A percentile compares a stretch with the other conserved stretches of the same genome.
Evolutionary conservation across 2,888 invertebrate genomes (phyloP).

Genomic region (Eristalis intricaria): DNA sequence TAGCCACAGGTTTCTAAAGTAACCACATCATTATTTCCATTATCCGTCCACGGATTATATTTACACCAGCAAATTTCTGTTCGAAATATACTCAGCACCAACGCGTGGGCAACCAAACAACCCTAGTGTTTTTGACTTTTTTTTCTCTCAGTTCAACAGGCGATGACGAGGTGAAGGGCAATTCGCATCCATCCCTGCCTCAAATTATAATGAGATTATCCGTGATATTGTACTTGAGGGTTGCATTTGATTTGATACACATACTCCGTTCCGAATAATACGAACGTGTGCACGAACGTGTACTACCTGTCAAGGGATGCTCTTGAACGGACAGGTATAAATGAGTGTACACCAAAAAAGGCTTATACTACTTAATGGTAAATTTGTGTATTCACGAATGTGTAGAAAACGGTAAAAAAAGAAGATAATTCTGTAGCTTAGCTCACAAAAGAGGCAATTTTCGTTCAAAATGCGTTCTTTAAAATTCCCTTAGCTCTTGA

Average conservation of each 20-base stretch:
- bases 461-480: background rate
- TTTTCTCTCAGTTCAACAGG: slow-evolving; percentile 33
- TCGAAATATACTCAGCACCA: slow-evolving; percentile 1
- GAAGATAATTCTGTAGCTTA: background rate
- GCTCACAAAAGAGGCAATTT: background rate
- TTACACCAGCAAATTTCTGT: slow-evolving; percentile 30
- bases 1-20: slow-evolving; percentile 55
- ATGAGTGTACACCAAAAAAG: background rate
- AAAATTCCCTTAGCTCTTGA: background rate
- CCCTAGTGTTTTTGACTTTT: slow-evolving; percentile 1
- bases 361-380: background rate
- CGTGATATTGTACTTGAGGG: slow-evolving; percentile 30
- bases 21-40: slow-evolving; percentile 51
- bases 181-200: slow-evolving; percentile 2
- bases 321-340: background rate
- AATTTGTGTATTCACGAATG: background rate
- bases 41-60: slow-evolving; percentile 32
- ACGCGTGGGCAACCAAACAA: slow-evolving; percentile 24
- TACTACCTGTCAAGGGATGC: slow-evolving; percentile 47
- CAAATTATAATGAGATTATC: slow-evolving; percentile 55
- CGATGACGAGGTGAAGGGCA: background rate
- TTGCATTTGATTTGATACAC: slow-evolving; percentile 35
- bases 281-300: slow-evolving; percentile 59
- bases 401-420: background rate
- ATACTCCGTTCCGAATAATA: background rate